A percentile compares a stretch with the other conserved stretches of the same genome.
Evolutionary conservation across 2,888 invertebrate genomes (phyloP).

Genomic region (Arenicola marina): DNA sequence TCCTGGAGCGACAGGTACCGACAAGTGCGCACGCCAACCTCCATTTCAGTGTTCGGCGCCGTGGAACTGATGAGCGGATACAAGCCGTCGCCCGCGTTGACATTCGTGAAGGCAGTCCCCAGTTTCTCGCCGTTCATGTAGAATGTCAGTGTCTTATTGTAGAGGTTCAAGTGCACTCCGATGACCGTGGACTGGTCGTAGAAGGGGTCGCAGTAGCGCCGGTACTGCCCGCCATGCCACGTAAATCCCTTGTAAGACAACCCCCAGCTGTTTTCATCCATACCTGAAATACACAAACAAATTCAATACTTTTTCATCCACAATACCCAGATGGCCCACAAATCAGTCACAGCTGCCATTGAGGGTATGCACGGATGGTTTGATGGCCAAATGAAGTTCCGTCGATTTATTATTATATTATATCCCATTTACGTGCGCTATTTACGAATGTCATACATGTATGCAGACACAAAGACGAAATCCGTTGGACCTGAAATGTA

Average conservation of each 20-base stretch:
- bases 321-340: too few species aligned
- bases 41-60: conserved; percentile 43
- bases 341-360: too few species aligned
- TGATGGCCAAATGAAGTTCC: too few species aligned
- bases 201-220: conserved; percentile 46
- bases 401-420: too few species aligned
- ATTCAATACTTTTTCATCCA: too few species aligned
- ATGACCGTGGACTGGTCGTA: conserved; percentile 42
- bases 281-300: conserved; percentile 31
- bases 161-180: conserved; percentile 44
- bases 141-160: conserved; percentile 43
- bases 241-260: conserved; percentile 49
- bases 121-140: conserved; percentile 41
- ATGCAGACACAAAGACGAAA: too few species aligned
- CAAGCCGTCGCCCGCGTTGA: conserved; percentile 27
- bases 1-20: conserved; percentile 42
- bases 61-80: conserved; percentile 49
- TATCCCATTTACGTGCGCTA: too few species aligned
- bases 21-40: conserved; percentile 37
- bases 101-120: conserved; percentile 44
- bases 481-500: too few species aligned
- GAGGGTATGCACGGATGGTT: too few species aligned
- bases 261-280: conserved; percentile 49
- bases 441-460: too few species aligned
- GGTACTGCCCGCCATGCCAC: conserved; percentile 43